Evolutionary conservation across 2,113 vertebrate species (phyloP).

Genomic region (Lucifuga dentata): DNA sequence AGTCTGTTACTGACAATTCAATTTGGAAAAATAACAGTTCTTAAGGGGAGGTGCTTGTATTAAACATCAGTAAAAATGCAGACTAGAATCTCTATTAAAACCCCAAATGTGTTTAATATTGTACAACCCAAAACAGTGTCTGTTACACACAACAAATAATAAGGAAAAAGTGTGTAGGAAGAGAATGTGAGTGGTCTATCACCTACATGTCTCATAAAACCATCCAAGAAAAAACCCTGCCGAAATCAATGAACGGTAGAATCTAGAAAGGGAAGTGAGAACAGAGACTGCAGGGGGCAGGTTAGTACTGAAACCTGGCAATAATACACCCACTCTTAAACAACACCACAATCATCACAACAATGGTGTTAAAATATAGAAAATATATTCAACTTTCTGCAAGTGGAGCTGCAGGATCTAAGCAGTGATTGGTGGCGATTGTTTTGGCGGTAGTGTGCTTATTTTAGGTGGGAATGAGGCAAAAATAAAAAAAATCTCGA

Average conservation of each 20-base stretch:
- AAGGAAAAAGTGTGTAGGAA: neutral
- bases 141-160: conserved; percentile 1
- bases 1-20: too few relatives aligned
- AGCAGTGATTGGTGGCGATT: neutral
- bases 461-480: conserved; percentile 11
- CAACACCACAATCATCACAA: conserved; percentile 30
- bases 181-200: neutral
- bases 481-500: neutral
- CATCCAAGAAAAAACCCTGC: conserved; percentile 11
- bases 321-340: conserved; percentile 18
- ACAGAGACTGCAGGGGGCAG: conserved; percentile 22
- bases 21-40: too few relatives aligned
- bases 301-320: conserved; percentile 3
- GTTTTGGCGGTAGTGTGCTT: neutral
- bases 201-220: conserved; percentile 25
- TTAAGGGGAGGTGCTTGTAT: too few relatives aligned
- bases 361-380: conserved; percentile 18
- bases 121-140: conserved; percentile 1
- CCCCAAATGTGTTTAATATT: neutral
- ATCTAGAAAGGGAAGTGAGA: conserved; percentile 43
- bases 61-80: neutral
- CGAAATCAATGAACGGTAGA: conserved; percentile 16
- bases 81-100: neutral
- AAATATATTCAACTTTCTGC: conserved; percentile 7
- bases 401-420: conserved; percentile 12